Base-by-base conservation (phyloP, 2,888 invertebrate genomes). In the Hypolimnas misippus region DNA sequence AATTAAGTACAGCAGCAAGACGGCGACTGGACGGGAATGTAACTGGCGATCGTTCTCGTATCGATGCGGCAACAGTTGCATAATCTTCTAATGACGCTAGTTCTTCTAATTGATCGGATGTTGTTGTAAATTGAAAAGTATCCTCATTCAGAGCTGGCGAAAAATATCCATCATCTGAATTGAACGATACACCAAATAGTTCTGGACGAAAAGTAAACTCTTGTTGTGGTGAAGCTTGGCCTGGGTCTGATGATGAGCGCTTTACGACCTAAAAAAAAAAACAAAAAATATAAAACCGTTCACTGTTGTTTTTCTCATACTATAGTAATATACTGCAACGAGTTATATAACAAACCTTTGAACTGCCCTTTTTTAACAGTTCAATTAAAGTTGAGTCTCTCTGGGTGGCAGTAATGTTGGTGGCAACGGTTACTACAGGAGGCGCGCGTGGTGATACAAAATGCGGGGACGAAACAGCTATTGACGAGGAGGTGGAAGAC, bases 311-410 rank as follows among this genome's bases (percentile, higher is more conserved):
- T n/a, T n/a, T n/a, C n/a, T n/a, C n/a, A n/a, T n/a, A n/a, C n/a
- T 21, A 51, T 12, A 10, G 12, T 12, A 29, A 40, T 17, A 19
- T 17, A 63, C 53, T 38, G 25, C 19, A 56, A 52, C 33, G 51
- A 38, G n/a, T 46, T 56, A n/a, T n/a, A 19, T 31, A 64, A 64
- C 54, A 66, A 73, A 93, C 93, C 87, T 94, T 95, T 19, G 93
- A 90, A 68, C 84, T 89, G 49, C 95, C 94, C 67, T 95, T 93
- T 86, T 96, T 97, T 53, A 96, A 89, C 60, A 96, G 92, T 82
- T 96, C 96, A 67, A 96, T 96, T 46, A 96, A 89, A 3, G 96
- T 96, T 66, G 96, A 96, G 69, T 96, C 96, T 82, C 96, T 95
- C 62, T 94, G 94, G 19, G 79, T 86, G 46, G 82, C 75, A 33